Evolutionary conservation across 64 coral and sea anemone genomes (phyloP).

Genomic region (Actinia tenebrosa): DNA sequence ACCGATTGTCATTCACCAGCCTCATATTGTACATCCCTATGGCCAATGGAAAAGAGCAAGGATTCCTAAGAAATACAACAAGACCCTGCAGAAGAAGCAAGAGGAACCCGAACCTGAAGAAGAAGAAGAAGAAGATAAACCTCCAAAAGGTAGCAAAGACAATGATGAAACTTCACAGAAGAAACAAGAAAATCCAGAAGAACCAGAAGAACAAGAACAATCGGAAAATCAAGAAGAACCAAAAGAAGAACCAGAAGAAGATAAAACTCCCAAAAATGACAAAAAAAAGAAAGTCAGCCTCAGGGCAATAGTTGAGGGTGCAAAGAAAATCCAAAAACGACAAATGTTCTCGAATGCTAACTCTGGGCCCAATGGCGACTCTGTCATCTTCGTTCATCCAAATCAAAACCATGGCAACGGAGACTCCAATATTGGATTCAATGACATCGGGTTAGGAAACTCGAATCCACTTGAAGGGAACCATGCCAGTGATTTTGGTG

Average conservation of each 20-base stretch:
- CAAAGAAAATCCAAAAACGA: slow-evolving; percentile 39
- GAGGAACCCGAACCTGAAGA: slow-evolving; percentile 14
- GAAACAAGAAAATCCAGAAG: background rate
- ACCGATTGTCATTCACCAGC: slow-evolving; percentile 97
- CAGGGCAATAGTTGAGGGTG: slow-evolving; percentile 43
- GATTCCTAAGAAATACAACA: slow-evolving; percentile 19
- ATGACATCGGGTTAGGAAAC: slow-evolving; percentile 50
- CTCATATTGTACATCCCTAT: slow-evolving; percentile 97
- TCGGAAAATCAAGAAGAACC: too few relatives aligned
- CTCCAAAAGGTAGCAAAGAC: slow-evolving; percentile 2
- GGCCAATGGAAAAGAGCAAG: slow-evolving; percentile 64
- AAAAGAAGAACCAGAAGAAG: slow-evolving; percentile 20
- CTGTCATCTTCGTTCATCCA: slow-evolving; percentile 97
- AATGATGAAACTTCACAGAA: slow-evolving; percentile 12
- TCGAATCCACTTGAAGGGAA: slow-evolving; percentile 61
- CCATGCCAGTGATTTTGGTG: slow-evolving; percentile 43
- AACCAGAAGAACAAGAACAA: background rate
- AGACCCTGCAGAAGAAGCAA: background rate
- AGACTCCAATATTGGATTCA: slow-evolving; percentile 47
- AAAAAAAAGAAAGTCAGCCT: slow-evolving; percentile 50
- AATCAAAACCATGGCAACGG: slow-evolving; percentile 44
- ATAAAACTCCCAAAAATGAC: background rate
- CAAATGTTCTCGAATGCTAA: slow-evolving; percentile 97
- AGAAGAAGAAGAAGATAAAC: slow-evolving; percentile 6
- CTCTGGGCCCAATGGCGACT: slow-evolving; percentile 90